A percentile compares a stretch with the other conserved stretches of the same genome.
Conservation (phyloP, 2,113 vertebrate species). For the Noturus placidus region DNA sequence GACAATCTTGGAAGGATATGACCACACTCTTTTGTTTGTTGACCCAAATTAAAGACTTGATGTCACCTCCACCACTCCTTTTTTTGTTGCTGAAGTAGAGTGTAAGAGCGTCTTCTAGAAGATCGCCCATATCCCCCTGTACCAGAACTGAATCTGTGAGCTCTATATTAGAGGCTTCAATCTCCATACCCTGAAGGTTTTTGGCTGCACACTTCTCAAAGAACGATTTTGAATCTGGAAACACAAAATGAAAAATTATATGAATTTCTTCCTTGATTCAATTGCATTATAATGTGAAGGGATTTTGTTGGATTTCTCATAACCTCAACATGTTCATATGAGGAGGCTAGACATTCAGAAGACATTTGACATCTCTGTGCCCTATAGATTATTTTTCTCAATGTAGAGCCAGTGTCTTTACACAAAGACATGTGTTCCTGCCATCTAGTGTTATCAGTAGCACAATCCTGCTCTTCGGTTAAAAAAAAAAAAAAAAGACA, state of each 20-base stretch:
- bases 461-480: not conserved
- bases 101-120: conserved; percentile 47
- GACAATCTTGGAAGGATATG: conserved; percentile 54
- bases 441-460: not conserved
- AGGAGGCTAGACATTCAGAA: not conserved
- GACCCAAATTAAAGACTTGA: conserved; percentile 47
- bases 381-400: no score
- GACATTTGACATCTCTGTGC: not conserved
- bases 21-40: conserved; percentile 38
- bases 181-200: conserved; percentile 51
- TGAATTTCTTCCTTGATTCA: not conserved
- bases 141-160: conserved; percentile 56
- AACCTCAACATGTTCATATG: not conserved
- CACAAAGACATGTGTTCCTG: not conserved
- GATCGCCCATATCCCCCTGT: conserved; percentile 50
- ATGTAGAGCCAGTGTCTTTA: not conserved
- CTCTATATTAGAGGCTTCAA: conserved; percentile 48
- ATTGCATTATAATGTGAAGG: not conserved
- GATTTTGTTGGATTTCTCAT: not conserved
- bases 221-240: conserved; percentile 56
- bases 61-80: conserved; percentile 55
- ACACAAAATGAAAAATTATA: not conserved
- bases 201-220: conserved; percentile 53
- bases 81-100: conserved; percentile 59
- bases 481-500: not conserved